Conservation (phyloP, 2,113 vertebrate species). For the Carassius carassius region DNA sequence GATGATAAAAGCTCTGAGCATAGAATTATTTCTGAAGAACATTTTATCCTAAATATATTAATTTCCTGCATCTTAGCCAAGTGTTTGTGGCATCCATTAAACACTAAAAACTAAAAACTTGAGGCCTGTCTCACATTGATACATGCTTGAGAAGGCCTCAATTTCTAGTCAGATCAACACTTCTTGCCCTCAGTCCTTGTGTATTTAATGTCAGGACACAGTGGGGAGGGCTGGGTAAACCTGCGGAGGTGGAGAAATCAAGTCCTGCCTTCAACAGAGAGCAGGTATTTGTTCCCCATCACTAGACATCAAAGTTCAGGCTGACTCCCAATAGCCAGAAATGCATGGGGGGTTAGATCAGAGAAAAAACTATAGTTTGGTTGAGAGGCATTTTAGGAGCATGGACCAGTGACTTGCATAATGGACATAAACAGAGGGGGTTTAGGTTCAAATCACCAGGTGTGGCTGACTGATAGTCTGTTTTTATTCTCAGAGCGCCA, state of each 20-base stretch:
- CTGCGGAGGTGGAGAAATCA: slow-evolving; percentile 26
- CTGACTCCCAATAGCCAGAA: slow-evolving; percentile 31
- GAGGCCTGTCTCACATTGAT: slow-evolving; percentile 32
- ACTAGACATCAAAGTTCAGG: slow-evolving; percentile 50
- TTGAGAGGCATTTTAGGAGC: slow-evolving; percentile 33
- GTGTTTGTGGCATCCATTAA: background rate
- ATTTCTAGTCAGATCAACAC: slow-evolving; percentile 13
- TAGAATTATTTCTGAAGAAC: background rate
- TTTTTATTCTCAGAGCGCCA: slow-evolving; percentile 35
- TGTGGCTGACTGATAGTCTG: slow-evolving; percentile 36
- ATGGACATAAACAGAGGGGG: slow-evolving; percentile 47
- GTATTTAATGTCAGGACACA: slow-evolving; percentile 8
- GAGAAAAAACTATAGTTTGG: slow-evolving; percentile 38
- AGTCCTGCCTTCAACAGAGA: slow-evolving; percentile 24
- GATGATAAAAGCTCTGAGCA: background rate
- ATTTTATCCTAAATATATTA: background rate
- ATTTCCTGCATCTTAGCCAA: slow-evolving; percentile 6
- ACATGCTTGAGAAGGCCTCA: background rate
- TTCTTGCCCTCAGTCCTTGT: slow-evolving; percentile 2
- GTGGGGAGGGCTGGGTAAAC: slow-evolving; percentile 6
- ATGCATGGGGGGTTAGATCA: slow-evolving; percentile 21
- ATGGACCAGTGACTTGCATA: slow-evolving; percentile 45
- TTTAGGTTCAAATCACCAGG: slow-evolving; percentile 43
- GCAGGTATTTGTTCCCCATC: slow-evolving; percentile 48
- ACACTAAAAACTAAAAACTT: background rate